phyloP scores from a whole-genome alignment of 2,888 invertebrate genomes.

The Antheraea yamamai region DNA sequence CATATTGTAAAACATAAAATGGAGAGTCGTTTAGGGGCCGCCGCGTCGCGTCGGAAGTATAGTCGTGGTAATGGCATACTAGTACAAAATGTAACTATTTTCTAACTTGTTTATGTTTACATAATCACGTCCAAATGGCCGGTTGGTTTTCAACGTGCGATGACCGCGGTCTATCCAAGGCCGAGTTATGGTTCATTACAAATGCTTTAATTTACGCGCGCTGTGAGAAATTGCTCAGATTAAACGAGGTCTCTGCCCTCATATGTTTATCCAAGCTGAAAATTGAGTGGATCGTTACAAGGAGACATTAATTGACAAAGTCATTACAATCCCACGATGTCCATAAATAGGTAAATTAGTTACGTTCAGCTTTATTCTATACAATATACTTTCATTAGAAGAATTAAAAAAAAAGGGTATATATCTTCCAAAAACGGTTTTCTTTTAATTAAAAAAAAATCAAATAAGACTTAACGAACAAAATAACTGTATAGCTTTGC shows the following conservation, averaged over 20 bases:
- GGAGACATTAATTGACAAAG: not conserved
- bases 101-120: conserved; percentile 55
- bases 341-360: not conserved
- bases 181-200: conserved; percentile 29
- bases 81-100: conserved; percentile 29
- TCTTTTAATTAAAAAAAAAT: not conserved
- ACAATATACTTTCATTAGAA: not conserved
- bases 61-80: not conserved
- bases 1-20: conserved; percentile 16
- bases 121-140: conserved; percentile 46
- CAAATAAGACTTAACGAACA: not conserved
- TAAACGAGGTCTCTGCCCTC: conserved; percentile 5
- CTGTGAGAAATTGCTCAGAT: not conserved
- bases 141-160: conserved; percentile 62
- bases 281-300: conserved; percentile 8
- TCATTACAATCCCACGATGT: not conserved
- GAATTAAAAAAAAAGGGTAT: too few species aligned
- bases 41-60: not conserved
- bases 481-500: not conserved
- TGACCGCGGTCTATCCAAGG: conserved; percentile 59
- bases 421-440: not conserved
- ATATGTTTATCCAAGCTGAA: conserved; percentile 12
- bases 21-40: conserved; percentile 1
- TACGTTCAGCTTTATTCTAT: not conserved
- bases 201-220: conserved; percentile 17